These are phyloP conservation scores for Ormyrus thymus DNA, from an alignment of 2,888 invertebrate species.

Conservation along the genomic window DNA sequence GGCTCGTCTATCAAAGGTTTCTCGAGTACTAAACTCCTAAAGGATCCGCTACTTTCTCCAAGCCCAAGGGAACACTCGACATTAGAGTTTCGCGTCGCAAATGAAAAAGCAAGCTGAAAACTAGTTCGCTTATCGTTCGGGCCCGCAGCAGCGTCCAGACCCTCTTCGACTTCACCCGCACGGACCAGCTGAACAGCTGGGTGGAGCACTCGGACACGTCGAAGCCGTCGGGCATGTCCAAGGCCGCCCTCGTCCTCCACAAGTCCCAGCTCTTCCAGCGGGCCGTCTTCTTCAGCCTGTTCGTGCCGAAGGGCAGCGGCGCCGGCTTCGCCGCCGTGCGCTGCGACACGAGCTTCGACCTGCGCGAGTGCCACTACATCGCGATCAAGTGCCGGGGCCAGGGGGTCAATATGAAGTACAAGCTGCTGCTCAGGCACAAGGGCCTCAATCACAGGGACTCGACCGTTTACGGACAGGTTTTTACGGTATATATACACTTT, in stretches of 20 bases:
- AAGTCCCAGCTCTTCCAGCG: conserved; percentile 79
- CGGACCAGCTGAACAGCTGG: conserved; percentile 77
- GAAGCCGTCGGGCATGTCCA: conserved; percentile 81
- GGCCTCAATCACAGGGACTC: conserved; percentile 77
- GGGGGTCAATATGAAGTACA: conserved; percentile 79
- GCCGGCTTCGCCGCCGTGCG: conserved; percentile 82
- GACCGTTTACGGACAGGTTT: conserved; percentile 79
- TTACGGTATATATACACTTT: conserved; percentile 59
- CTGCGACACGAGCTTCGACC: conserved; percentile 76
- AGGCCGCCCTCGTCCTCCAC: conserved; percentile 79
- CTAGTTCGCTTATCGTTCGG: too few species aligned
- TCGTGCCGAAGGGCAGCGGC: conserved; percentile 82
- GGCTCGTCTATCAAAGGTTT: too few species aligned
- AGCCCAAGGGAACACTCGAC: too few species aligned
- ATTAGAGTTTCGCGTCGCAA: too few species aligned
- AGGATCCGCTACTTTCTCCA: too few species aligned
- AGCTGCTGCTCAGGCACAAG: conserved; percentile 79
- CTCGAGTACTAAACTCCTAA: too few species aligned
- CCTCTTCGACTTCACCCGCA: conserved; percentile 79
- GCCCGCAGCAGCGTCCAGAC: conserved; percentile 52
- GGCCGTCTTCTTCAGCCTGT: conserved; percentile 80
- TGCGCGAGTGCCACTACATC: conserved; percentile 76
- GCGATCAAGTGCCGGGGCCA: conserved; percentile 79
- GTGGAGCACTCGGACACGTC: conserved; percentile 81
- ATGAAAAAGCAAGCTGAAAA: too few species aligned